phyloP scores from a whole-genome alignment of 2,113 vertebrate genomes.

The Sturnira hondurensis region DNA sequence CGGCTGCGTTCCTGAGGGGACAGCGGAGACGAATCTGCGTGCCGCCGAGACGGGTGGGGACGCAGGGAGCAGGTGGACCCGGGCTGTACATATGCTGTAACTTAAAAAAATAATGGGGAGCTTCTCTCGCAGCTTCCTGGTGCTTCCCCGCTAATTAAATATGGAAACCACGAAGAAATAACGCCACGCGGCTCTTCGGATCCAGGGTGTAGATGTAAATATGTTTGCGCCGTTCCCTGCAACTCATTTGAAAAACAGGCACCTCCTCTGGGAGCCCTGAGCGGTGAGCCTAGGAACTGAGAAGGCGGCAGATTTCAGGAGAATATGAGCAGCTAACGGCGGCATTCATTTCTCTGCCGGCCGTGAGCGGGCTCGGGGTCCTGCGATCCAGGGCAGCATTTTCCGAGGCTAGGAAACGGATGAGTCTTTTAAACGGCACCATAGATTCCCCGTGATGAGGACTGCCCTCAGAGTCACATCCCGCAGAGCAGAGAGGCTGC shows the following conservation, averaged over 20 bases:
- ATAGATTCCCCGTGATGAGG: neutral
- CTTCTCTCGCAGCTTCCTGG: constrained; percentile 52
- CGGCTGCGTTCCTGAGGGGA: constrained; percentile 93
- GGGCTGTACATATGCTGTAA: constrained; percentile 72
- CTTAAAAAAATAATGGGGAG: constrained; percentile 74
- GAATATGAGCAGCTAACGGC: neutral
- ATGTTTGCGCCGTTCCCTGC: constrained; percentile 26
- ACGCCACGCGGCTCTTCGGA: constrained; percentile 51
- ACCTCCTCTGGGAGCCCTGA: neutral
- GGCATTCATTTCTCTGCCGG: neutral
- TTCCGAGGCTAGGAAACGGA: neutral
- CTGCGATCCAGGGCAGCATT: neutral
- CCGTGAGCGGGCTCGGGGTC: neutral
- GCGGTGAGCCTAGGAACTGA: neutral
- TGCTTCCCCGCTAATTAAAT: constrained; percentile 67
- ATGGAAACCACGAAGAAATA: constrained; percentile 52
- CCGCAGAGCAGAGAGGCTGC: neutral
- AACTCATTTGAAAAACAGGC: constrained; percentile 34
- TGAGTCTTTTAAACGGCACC: constrained; percentile 19
- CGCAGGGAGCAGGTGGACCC: constrained; percentile 74
- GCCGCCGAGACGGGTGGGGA: constrained; percentile 74
- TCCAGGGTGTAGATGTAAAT: constrained; percentile 62
- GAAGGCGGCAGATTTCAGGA: neutral
- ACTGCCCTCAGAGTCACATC: neutral
- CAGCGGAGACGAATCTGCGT: constrained; percentile 87